Base-by-base conservation (phyloP, 2,888 invertebrate species). In the Dicranocentrus wangi region DNA sequence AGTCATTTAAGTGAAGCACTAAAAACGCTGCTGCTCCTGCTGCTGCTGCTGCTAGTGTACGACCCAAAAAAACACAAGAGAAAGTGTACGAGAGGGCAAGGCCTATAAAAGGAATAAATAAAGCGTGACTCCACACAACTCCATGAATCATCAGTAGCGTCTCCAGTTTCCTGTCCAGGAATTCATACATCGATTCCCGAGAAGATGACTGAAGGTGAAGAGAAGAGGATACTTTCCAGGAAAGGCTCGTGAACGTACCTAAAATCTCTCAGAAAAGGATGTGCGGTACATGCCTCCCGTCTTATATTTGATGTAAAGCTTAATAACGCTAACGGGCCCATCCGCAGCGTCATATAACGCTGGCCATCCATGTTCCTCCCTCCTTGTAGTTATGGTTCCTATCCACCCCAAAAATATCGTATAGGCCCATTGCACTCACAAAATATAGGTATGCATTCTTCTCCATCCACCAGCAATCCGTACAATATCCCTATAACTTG, bases 121-220 rank as follows among this genome's bases (percentile, higher is more conserved):
- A 76, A 76, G 60, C 60, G 43, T 43, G 8, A 32, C 7, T 58
- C 17, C 25, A 42, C 23, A 17, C 1, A 10, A 23, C 21, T 65
- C 39, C 55, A 55, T 55, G 69, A 69, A 69, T 69, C 68, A 68
- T 68, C 68, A 51, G 19, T n/a, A 23, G 17, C 42, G 69, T 70
- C 60, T 61, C 39, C 61, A 69, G 77, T 53, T 77, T 77, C 60
- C 76, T 68, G 66, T 76, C 69, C 77, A 69, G 55, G 63, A 77
- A 77, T 77, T 77, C 63, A 70, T 70, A 70, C 77, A 70, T 63
- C 68, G 76, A 68, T 76, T 76, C 68, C 43, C 17, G 68, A 76
- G 55, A 75, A 72, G 65, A 68, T 68, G 39, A 51, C 42, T 66
- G 66, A 43, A 19, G 25, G 5, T 5, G 10, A 51, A 28, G 70